Percentiles rank a stretch among this genome's conserved stretches.
These are phyloP conservation scores for Xenus cinereus DNA, from an alignment of 2,113 vertebrate species.

Conservation along the genomic window DNA sequence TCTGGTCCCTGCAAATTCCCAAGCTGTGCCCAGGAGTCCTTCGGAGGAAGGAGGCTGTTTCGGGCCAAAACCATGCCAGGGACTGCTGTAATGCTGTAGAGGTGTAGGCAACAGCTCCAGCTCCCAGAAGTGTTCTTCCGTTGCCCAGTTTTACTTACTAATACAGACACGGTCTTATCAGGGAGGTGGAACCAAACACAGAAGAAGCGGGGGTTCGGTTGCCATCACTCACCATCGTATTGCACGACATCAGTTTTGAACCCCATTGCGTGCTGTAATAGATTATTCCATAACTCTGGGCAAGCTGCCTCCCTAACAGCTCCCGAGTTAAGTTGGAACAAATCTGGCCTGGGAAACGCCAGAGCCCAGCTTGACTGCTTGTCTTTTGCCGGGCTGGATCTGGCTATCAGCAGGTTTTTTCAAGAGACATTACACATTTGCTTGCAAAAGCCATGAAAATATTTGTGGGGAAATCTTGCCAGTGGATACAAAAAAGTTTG, in stretches of 20 bases:
- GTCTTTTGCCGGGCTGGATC: constrained; percentile 55
- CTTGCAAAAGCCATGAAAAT: constrained; percentile 56
- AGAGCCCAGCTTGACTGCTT: constrained; percentile 66
- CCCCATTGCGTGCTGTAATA: not conserved
- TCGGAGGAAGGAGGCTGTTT: not conserved
- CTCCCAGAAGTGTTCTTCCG: not conserved
- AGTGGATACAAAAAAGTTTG: not conserved
- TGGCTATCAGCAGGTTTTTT: constrained; percentile 58
- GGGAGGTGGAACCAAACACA: not conserved
- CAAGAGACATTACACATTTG: constrained; percentile 16
- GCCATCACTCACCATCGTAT: not conserved
- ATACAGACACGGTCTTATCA: not conserved
- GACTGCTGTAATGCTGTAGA: fast-evolving
- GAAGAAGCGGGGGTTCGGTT: not conserved
- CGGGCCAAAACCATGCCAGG: fast-evolving
- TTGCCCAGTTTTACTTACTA: not conserved
- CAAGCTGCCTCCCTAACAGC: constrained; percentile 44
- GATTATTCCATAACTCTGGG: constrained; percentile 33
- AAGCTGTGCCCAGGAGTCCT: not conserved
- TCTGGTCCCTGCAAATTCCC: not conserved
- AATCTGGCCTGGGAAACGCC: constrained; percentile 53
- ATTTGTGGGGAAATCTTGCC: constrained; percentile 46
- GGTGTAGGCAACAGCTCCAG: not conserved
- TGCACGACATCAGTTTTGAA: not conserved
- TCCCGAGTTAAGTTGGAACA: constrained; percentile 30